Evolutionary conservation across 2,888 invertebrate genomes (phyloP).

Genomic region (Megalurothrips usitatus): DNA sequence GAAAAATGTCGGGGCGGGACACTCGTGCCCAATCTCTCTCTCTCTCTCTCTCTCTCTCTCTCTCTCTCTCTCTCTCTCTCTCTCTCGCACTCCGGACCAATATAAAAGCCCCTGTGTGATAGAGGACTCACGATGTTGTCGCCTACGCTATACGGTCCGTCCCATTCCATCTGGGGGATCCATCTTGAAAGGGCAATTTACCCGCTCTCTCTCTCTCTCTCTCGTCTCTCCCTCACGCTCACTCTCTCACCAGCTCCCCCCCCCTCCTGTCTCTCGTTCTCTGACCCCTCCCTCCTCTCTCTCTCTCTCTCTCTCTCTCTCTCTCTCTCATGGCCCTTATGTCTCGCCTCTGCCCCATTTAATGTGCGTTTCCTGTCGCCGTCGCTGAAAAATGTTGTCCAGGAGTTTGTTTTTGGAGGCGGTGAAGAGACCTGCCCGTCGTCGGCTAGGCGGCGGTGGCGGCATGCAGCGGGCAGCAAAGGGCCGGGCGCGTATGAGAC

Average conservation of each 20-base stretch:
- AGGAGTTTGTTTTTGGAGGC: too few species aligned
- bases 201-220: not conserved
- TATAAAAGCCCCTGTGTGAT: not conserved
- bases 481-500: too few species aligned
- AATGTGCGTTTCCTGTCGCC: not conserved
- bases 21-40: not conserved
- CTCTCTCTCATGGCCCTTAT: not conserved
- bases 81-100: not conserved
- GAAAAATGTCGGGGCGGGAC: not conserved
- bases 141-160: not conserved
- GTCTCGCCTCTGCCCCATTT: constrained; percentile 5
- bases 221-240: not conserved
- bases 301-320: not conserved
- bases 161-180: not conserved
- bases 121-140: not conserved
- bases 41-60: too few species aligned
- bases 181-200: too few species aligned
- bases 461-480: too few species aligned
- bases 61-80: too few species aligned
- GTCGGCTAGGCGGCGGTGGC: too few species aligned
- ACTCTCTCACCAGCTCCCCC: not conserved
- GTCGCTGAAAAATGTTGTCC: too few species aligned
- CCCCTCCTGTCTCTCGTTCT: not conserved
- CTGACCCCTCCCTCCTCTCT: not conserved
- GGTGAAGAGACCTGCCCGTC: too few species aligned